Percentiles rank a stretch among this genome's conserved stretches.
These are phyloP conservation scores for Hippocampus guttulatus DNA, from an alignment of 2,113 vertebrate species.

Conservation along the genomic window DNA sequence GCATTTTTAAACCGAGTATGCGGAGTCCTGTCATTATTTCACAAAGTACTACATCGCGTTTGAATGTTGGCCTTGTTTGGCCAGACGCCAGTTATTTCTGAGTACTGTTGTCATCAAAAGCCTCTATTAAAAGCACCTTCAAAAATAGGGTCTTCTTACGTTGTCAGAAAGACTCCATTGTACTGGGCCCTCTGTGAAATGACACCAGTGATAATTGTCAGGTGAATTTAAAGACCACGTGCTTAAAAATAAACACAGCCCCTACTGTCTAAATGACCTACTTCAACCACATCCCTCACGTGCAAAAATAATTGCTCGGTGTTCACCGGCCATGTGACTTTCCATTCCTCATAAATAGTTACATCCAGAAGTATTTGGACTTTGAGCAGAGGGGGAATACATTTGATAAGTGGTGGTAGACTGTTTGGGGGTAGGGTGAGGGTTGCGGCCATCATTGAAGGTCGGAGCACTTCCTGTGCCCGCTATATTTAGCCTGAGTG, in stretches of 20 bases:
- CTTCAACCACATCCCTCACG: constrained; percentile 37
- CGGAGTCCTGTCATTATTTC: background rate
- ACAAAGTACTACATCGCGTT: background rate
- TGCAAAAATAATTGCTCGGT: constrained; percentile 14
- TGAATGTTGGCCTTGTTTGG: constrained; percentile 1
- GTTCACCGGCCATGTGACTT: background rate
- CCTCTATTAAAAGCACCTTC: constrained; percentile 44
- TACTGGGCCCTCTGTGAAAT: constrained; percentile 41
- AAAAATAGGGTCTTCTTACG: constrained; percentile 56
- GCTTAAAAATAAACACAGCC: constrained; percentile 64
- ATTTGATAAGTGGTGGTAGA: constrained; percentile 6
- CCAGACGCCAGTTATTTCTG: constrained; percentile 8
- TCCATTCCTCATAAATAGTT: no score
- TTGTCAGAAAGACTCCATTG: constrained; percentile 28
- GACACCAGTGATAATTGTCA: constrained; percentile 59
- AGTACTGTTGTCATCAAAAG: constrained; percentile 49
- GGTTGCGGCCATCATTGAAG: constrained; percentile 35
- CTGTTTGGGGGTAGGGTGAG: constrained; percentile 46
- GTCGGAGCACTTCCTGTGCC: constrained; percentile 36
- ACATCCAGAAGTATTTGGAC: background rate
- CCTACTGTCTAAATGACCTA: constrained; percentile 37
- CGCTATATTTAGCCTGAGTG: constrained; percentile 54
- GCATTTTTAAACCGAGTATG: constrained; percentile 1
- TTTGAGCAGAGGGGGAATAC: background rate
- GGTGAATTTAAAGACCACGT: constrained; percentile 55